Evolutionary conservation across 1,140 invertebrate genomes (phyloP).

Genomic region (Magallana angulata): DNA sequence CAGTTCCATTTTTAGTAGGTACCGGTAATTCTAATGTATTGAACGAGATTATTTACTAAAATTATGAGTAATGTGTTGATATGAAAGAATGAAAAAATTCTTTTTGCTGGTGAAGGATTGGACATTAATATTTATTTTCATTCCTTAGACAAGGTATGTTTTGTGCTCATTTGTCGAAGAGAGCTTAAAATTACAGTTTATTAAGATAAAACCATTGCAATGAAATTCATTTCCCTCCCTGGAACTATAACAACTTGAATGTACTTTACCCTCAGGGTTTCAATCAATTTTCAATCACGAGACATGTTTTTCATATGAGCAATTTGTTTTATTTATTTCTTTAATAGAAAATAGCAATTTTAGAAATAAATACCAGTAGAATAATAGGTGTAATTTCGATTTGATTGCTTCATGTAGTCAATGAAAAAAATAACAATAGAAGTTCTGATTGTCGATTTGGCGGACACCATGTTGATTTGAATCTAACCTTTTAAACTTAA

Average conservation of each 20-base stretch:
- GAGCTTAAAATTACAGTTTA: background rate
- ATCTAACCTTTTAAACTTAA: conserved; percentile 13
- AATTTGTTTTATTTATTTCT: too few relatives aligned
- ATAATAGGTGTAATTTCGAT: too few relatives aligned
- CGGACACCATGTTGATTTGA: background rate
- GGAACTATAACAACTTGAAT: background rate
- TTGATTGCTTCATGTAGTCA: background rate
- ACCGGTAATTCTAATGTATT: background rate
- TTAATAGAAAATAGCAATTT: too few relatives aligned
- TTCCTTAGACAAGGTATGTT: too few relatives aligned
- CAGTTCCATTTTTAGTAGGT: too few relatives aligned
- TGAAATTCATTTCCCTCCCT: background rate
- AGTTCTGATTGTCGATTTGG: background rate
- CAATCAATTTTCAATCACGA: too few relatives aligned
- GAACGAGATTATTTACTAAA: background rate
- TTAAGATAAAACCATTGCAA: background rate
- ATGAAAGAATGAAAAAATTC: background rate
- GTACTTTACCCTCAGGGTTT: too few relatives aligned
- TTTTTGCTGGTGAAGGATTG: background rate
- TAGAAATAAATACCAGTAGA: too few relatives aligned
- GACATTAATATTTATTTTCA: too few relatives aligned
- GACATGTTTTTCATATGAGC: too few relatives aligned
- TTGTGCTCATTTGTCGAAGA: too few relatives aligned
- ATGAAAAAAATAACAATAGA: background rate
- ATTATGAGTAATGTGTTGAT: background rate